phyloP scores from a whole-genome alignment of 2,797 vertebrate species.

The Falco concolor region DNA sequence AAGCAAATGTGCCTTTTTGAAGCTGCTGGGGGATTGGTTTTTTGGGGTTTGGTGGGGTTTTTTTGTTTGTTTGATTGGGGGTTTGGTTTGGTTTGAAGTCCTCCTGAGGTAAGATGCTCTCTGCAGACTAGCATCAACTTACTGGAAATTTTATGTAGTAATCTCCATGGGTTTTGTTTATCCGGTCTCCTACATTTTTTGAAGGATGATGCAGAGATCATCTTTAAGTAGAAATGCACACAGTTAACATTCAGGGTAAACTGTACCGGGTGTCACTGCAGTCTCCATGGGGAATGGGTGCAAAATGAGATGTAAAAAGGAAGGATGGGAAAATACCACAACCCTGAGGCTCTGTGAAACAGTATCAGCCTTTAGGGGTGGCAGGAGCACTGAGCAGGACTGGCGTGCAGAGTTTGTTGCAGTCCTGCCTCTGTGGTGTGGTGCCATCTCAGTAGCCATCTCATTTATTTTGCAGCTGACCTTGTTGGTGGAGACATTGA shows the following conservation, averaged over 20 bases:
- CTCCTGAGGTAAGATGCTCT: neutral
- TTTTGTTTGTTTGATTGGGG: neutral
- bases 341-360: neutral
- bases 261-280: neutral
- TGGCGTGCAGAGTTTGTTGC: neutral
- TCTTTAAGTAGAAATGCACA: neutral
- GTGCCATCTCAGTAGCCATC: neutral
- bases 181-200: neutral
- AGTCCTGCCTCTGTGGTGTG: neutral
- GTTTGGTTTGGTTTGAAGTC: neutral
- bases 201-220: neutral
- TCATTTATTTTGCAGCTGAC: neutral
- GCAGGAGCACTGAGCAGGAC: neutral
- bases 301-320: neutral
- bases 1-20: neutral
- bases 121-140: neutral
- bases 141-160: neutral
- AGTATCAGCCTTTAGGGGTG: neutral
- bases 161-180: neutral
- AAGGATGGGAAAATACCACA: neutral
- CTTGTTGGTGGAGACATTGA: neutral
- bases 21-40: neutral
- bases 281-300: too few relatives aligned
- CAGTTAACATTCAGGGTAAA: neutral
- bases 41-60: neutral